Evolutionary conservation across 2,113 vertebrate species (phyloP), one percentile per base, ranked within the genome.

Genomic region (Cheilinus undulatus): DNA sequence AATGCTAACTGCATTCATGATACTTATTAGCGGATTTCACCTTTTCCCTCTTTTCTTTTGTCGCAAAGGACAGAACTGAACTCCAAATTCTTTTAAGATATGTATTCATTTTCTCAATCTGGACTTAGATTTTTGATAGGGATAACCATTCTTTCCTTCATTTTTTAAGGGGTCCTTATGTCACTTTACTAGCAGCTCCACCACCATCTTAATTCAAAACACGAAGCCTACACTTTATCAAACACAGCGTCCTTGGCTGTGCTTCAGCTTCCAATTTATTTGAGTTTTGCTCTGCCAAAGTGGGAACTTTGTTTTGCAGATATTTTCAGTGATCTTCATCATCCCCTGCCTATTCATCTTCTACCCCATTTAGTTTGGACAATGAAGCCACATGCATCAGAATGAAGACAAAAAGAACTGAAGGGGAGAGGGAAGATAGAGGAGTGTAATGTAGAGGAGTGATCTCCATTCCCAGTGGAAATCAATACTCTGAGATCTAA

Each of bases 381-480:
- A 75, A 67, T 68, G 40, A 49, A 78, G 53, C 19, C 59, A 43
- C 40, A 14, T 40, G 15, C 36, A 22, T 67, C 32, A 56, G 48
- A 62, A n/a, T 61, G 52, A 76, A 76, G 70, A 71, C 38, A 67
- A 63, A 74, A 69, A 60, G 69, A 84, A 63, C 45, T 36, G 73
- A 66, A 64, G 19, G n/a, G 42, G 28, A 67, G 36, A 24, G 32
- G 57, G 62, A 27, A 27, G 66, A 68, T 19, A 48, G 53, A 78
- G 83, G 34, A 9, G 53, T 34, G 60, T 80, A 83, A 82, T 81
- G 71, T 79, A 67, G 68, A 78, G 28, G 65, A 69, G 76, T 26
- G 80, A 76, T 78, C 84, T 79, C 68, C 76, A 81, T 85, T 81
- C 82, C 80, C 70, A 19, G 70, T 51, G 67, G 60, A 85, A 85